phyloP scores from a whole-genome alignment of 2,113 vertebrate genomes.

The Notechis scutatus region DNA sequence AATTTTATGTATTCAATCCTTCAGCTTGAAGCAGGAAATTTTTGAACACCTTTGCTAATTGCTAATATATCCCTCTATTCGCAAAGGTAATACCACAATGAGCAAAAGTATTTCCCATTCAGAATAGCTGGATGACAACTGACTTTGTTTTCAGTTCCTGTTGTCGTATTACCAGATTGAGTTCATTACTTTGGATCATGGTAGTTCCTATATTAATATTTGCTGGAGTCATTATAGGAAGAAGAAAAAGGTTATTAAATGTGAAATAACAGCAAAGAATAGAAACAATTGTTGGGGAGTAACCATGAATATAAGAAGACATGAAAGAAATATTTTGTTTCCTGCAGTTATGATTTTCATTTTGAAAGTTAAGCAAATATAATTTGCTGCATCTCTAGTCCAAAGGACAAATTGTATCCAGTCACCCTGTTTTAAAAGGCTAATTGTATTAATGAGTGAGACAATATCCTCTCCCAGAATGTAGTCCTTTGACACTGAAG shows the following conservation, averaged over 20 bases:
- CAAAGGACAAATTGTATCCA: background rate
- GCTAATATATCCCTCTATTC: background rate
- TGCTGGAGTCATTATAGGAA: background rate
- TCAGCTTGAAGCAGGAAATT: background rate
- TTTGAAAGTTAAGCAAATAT: background rate
- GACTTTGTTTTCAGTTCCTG: background rate
- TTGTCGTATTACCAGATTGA: background rate
- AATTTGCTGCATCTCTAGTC: background rate
- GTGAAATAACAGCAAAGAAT: background rate
- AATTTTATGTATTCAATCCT: conserved; percentile 1
- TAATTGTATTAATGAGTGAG: background rate
- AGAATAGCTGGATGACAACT: background rate
- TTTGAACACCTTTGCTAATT: background rate
- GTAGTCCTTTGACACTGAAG: background rate
- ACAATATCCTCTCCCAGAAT: background rate
- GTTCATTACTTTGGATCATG: background rate
- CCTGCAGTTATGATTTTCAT: background rate
- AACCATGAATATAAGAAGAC: background rate
- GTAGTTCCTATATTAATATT: background rate
- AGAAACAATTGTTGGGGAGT: background rate
- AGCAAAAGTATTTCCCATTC: background rate
- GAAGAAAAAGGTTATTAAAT: background rate
- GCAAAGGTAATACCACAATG: background rate
- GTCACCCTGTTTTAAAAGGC: background rate
- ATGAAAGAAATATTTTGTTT: background rate